Evolutionary conservation across 2,113 vertebrate species (phyloP), one percentile per base, ranked within the genome.

Genomic region (Rhabdornis inornatus): DNA sequence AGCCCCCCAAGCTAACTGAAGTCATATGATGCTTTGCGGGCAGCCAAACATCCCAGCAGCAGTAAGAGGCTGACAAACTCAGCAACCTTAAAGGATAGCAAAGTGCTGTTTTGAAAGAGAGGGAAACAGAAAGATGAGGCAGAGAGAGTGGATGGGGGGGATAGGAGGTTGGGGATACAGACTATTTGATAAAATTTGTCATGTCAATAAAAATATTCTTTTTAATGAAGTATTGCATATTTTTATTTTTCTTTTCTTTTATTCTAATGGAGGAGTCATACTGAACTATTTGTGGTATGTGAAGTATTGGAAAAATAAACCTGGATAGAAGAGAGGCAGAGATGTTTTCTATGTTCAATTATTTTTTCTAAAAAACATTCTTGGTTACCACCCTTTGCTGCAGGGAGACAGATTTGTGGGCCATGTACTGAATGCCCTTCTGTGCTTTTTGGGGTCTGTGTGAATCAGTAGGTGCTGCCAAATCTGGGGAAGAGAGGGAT

Each of bases 231-330:
- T 89, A 80, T 45, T 89, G 18, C n/a, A 31, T 95, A 83, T 50
- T 95, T 87, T 89, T 96, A 87, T 97, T 97, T 96, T 96, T 77
- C 63, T 97, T 97, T 91, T 92, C 77, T 94, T 95, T 69, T 89
- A 28, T 83, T 96, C 80, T 64, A 88, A 94, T 52, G 76, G 70
- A 95, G 94, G 90, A 97, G 86, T 92, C 49, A 50, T 83, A 47
- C 68, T 61, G 56, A 98, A 96, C 11, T 95, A 97, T 97, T 91
- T 94, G 83, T 91, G 94, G 94, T 94, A 97, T 97, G 97, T 82
- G 83, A 98, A 95, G 75, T 70, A 97, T 96, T 97, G 92, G 96
- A 95, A 97, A 97, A 98, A 96, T 94, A 97, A 97, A 91, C 94
- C 94, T 94, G 88, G 59, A 56, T 56, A 75, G 63, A 96, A 69